Base-by-base conservation (phyloP, 2,888 invertebrate species). In the Falcaria lacertinaria region DNA sequence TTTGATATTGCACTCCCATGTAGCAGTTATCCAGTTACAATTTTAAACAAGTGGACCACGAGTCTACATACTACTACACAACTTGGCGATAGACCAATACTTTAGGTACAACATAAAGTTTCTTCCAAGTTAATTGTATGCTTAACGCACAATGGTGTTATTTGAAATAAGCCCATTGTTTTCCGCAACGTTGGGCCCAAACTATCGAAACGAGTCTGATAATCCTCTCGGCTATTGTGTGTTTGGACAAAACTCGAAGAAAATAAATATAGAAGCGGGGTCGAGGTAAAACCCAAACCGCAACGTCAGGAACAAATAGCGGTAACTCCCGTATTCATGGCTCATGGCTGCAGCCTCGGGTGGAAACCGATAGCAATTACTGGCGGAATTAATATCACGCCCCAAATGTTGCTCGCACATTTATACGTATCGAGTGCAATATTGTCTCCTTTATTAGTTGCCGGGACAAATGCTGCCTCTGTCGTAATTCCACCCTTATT, bases 371-470 rank as follows among this genome's bases (percentile, higher is more conserved):
- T 88, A 85, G 88, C 88, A 89, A 89, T 89, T 89, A 89, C 88
- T 79, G 82, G 73, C 80, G 73, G 88, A 88, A 89, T 89, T 89
- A 89, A 89, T 89, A 89, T 87, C 83, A 76, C 83, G 84, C 84
- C 81, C 87, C 85, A 86, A 89, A 88, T 88, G 86, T 83, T 84
- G 68, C 86, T 80, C 81, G 76, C 84, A 79, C 83, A 85, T 89
- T 88, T 88, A 87, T 88, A 87, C 82, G 80, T 86, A 86, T 89
- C 80, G 87, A 88, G 77, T 89, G 89, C 89, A 89, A 89, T 89
- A 89, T 86, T 88, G 89, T 88, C 88, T 88, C 85, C 85, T 85
- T 87, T 89, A 89, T 89, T 89, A 88, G 86, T 86, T 77, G 74
- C 74, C 71, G 80, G 76, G 80, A 88, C 83, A 83, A 88, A 87